A percentile compares a stretch with the other conserved stretches of the same genome.
phyloP scores from a whole-genome alignment of 1,140 invertebrate genomes.

The Apis dorsata region DNA sequence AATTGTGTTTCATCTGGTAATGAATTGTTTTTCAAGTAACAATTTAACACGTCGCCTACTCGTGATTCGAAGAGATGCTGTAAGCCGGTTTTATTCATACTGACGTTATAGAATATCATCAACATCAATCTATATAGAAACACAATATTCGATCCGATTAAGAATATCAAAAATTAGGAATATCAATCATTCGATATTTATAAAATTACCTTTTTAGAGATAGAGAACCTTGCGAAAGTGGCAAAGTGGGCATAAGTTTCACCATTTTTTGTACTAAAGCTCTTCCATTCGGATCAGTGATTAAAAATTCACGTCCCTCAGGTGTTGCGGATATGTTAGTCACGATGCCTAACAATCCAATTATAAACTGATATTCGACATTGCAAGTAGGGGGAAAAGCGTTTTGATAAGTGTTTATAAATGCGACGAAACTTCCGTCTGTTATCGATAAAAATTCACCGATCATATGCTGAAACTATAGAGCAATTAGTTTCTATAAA shows the following conservation, averaged over 20 bases:
- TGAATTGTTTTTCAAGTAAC: slow-evolving; percentile 61
- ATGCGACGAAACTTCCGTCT: slow-evolving; percentile 74
- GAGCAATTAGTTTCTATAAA: not conserved
- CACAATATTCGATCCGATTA: not conserved
- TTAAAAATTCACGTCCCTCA: slow-evolving; percentile 74
- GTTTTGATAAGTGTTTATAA: slow-evolving; percentile 72
- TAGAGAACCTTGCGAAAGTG: slow-evolving; percentile 59
- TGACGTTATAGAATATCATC: slow-evolving; percentile 76
- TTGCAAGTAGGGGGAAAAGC: slow-evolving; percentile 69
- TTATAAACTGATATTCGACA: slow-evolving; percentile 75
- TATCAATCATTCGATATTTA: not conserved
- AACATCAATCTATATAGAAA: slow-evolving; percentile 71
- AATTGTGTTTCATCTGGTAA: slow-evolving; percentile 64
- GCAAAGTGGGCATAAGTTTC: slow-evolving; percentile 65
- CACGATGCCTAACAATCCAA: slow-evolving; percentile 74
- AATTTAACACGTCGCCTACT: slow-evolving; percentile 60
- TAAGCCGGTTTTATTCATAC: slow-evolving; percentile 71
- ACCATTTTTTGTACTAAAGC: slow-evolving; percentile 71
- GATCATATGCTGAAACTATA: slow-evolving; percentile 72
- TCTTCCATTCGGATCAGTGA: slow-evolving; percentile 70
- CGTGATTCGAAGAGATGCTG: slow-evolving; percentile 66
- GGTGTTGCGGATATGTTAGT: slow-evolving; percentile 75
- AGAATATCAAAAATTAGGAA: not conserved
- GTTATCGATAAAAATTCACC: slow-evolving; percentile 75
- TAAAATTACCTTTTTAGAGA: slow-evolving; percentile 47